Base-by-base conservation (phyloP, 1,140 invertebrate species). In the Tachypleus tridentatus region DNA sequence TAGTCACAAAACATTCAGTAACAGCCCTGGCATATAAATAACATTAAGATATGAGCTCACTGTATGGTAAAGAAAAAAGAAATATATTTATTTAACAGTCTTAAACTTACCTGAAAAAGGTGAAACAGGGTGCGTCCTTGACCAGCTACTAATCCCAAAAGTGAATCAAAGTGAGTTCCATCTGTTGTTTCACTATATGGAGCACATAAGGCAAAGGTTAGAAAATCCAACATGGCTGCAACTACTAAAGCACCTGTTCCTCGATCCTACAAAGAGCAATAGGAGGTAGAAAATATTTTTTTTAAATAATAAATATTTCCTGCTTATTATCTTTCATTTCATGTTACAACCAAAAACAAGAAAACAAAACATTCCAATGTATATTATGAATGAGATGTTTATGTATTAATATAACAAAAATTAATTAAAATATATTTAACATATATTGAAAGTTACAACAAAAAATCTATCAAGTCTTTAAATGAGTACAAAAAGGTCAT, bases 151-250 rank as follows among this genome's bases (percentile, higher is more conserved):
- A 97, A 86, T 78, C 95, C 89, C 51, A 99, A 78, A 51, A 99
- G 79, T 66, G 85, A 86, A 76, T 99, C 97, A 80, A 99, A 99
- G 75, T 97, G 90, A 73, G 91, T 91, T 29, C 95, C 93, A 75
- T 97, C 93, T 0, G 97, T 99, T 51, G 97, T 99, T 80, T 99
- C 97, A 76, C 92, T 96, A 79, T 98, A 99, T 47, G 97, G 97
- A 66, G 97, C 91, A 80, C 97, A 99, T 7, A 99, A 80, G 5
- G 94, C 88, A 81, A 97, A 99, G n/a, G 96, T 99, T 67, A 99
- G 80, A 75, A 99, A 96, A 79, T 99, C 97, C 72, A 99, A 81
- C 92, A 99, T 97, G 52, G 93, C 90, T 47, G 83, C 78, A 57
- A 87, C 83, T 29, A 86, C 81, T 10, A 86, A 73, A 54, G 83